Conservation (phyloP, 2,888 invertebrate species). For the Rosalia funebris region DNA sequence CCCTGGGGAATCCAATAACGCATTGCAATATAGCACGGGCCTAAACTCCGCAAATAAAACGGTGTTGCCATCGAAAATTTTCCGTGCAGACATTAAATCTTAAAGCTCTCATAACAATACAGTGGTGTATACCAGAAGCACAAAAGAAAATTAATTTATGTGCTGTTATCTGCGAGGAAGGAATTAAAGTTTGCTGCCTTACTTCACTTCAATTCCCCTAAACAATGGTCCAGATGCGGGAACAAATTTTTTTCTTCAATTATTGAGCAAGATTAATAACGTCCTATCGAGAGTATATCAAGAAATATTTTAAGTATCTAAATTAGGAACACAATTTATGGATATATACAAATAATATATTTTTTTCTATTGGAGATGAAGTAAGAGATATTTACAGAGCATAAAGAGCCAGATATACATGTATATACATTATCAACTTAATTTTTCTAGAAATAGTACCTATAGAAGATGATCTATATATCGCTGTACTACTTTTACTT, state of each 20-base stretch:
- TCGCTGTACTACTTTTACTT: too few species aligned
- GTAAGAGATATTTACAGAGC: too few species aligned
- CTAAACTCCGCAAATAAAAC: conserved; percentile 20
- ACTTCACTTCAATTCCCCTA: conserved; percentile 5
- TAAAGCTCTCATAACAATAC: conserved; percentile 35
- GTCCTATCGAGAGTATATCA: too few species aligned
- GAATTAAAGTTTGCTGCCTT: conserved; percentile 14
- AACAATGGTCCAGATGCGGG: conserved; percentile 2
- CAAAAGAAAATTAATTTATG: conserved; percentile 36
- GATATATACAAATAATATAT: too few species aligned
- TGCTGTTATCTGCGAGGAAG: conserved; percentile 18
- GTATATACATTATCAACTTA: too few species aligned
- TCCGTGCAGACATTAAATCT: conserved; percentile 36
- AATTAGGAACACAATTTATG: too few species aligned
- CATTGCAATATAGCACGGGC: conserved; percentile 35
- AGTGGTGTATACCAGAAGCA: conserved; percentile 31
- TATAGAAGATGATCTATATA: too few species aligned
- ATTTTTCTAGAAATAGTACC: too few species aligned
- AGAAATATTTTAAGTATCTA: too few species aligned
- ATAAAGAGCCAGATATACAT: too few species aligned
- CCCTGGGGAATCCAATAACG: conserved; percentile 52
- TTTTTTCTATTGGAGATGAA: too few species aligned
- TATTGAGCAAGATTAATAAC: not conserved
- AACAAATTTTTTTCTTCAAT: not conserved
- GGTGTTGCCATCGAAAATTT: conserved; percentile 28